A percentile compares a stretch with the other conserved stretches of the same genome.
These are phyloP conservation scores for Sialis fuliginosa DNA, from an alignment of 2,888 invertebrate genomes.

Conservation along the genomic window DNA sequence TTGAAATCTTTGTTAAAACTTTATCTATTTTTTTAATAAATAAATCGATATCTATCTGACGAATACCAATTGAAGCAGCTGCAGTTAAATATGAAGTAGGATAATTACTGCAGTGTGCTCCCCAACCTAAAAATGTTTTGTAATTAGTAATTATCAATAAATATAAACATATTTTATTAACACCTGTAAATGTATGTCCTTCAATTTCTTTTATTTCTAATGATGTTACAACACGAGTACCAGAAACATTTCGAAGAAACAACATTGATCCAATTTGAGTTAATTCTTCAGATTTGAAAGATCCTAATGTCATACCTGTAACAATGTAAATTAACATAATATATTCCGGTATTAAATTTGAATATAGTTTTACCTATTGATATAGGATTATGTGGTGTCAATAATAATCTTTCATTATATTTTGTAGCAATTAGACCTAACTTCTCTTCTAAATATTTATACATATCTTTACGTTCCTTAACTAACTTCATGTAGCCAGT, in stretches of 20 bases:
- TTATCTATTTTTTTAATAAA: conserved; percentile 47
- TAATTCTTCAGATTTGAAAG: conserved; percentile 26
- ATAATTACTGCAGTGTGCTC: conserved; percentile 42
- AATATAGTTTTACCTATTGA: conserved; percentile 39
- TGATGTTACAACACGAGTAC: conserved; percentile 42
- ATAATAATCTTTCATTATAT: conserved; percentile 38
- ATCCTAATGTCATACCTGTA: conserved; percentile 27
- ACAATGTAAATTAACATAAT: conserved; percentile 6
- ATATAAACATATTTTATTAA: conserved; percentile 1
- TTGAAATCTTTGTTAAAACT: conserved; percentile 6
- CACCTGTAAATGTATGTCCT: conserved; percentile 37
- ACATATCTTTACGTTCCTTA: conserved; percentile 38
- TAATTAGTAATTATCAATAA: background rate
- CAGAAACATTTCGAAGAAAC: conserved; percentile 53
- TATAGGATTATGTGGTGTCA: conserved; percentile 47
- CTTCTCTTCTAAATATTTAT: conserved; percentile 36
- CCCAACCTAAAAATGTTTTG: conserved; percentile 38
- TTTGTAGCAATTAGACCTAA: conserved; percentile 34
- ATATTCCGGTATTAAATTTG: conserved; percentile 8
- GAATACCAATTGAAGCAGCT: conserved; percentile 53
- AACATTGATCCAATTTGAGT: conserved; percentile 54
- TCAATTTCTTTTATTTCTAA: conserved; percentile 33
- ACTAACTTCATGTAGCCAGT: conserved; percentile 41
- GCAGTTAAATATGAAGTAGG: conserved; percentile 51
- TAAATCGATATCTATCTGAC: conserved; percentile 42